These are phyloP conservation scores for Pteropus alecto DNA, from an alignment of 2,113 vertebrate species.

Conservation along the genomic window DNA sequence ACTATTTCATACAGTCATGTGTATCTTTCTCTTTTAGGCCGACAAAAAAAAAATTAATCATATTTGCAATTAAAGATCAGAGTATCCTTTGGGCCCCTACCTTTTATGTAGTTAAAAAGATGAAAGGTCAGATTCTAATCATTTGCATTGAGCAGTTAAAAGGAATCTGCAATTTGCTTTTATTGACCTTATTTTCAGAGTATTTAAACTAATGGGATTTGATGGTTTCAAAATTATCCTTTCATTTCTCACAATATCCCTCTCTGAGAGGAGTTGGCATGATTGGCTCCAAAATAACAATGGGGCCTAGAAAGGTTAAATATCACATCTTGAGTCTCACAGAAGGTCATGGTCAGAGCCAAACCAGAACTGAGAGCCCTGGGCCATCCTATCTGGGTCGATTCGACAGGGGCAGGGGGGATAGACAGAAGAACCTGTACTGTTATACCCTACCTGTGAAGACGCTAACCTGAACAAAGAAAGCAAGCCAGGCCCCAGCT, in stretches of 20 bases:
- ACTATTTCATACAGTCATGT: background rate
- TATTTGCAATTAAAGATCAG: background rate
- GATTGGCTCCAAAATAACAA: background rate
- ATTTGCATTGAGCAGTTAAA: background rate
- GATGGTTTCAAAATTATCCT: background rate
- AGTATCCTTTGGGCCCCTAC: background rate
- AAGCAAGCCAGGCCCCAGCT: background rate
- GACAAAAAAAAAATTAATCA: background rate
- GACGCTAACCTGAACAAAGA: background rate
- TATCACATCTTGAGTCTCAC: too few species aligned
- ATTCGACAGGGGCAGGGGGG: fast-evolving
- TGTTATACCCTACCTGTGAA: too few species aligned
- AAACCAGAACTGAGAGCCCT: background rate
- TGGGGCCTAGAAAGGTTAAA: background rate
- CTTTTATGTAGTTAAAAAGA: background rate
- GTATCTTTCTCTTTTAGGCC: background rate
- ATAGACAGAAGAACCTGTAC: too few species aligned
- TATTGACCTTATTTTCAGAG: background rate
- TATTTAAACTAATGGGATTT: constrained; percentile 9
- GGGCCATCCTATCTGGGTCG: too few species aligned
- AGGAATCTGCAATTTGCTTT: background rate
- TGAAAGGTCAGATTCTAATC: background rate
- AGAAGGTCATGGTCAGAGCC: too few species aligned
- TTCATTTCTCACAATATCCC: background rate
- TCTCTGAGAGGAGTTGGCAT: too few species aligned